Base-by-base conservation (phyloP, 2,113 vertebrate species). In the Leptosomus discolor region DNA sequence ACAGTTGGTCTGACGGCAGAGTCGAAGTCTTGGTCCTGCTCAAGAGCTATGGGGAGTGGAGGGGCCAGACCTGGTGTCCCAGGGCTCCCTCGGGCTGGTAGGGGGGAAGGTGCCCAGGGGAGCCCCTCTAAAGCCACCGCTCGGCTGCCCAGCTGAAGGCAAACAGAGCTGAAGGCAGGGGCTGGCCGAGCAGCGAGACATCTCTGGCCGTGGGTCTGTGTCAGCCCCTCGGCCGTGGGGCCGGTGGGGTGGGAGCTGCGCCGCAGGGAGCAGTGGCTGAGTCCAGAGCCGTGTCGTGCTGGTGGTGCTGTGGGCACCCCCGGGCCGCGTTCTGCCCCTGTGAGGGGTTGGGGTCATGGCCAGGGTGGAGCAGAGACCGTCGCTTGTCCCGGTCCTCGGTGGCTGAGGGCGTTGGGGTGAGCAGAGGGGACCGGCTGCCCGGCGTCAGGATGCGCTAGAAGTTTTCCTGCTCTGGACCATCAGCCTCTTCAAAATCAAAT, bases 121-220 rank as follows among this genome's bases (percentile, higher is more conserved):
- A 53, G 39, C 41, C 50, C 23, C 41, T 10, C 15, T 22, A 32
- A 32, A 36, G 61, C 65, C 50, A 5, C 53, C 3, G 0, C 36
- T 51, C 37, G 50, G 60, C 45, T 56, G 29, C 16, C 70, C 36
- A 36, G 4, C 22, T n/a, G 3, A 17, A 14, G 30, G 45, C 67
- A 50, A 8, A 4, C 0, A n/a, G n/a, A n/a, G 0, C 12, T 16
- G 3, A 11, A 15, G 70, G 48, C 34, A 24, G 27, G 21, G 36
- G 10, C 60, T 50, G 3, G 23, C 14, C 10, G 41, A 60, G 37
- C 64, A 32, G 37, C 2, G 0, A 11, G 11, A 6, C 0, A 0
- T 6, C 22, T 8, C 34, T 43, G 58, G 12, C 37, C 15, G 0
- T 24, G 53, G 48, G 45, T 19, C 60, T 74, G 46, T 3, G 2